Base-by-base conservation (phyloP, 1,140 invertebrate genomes). In the Drosophila kurseongensis region DNA sequence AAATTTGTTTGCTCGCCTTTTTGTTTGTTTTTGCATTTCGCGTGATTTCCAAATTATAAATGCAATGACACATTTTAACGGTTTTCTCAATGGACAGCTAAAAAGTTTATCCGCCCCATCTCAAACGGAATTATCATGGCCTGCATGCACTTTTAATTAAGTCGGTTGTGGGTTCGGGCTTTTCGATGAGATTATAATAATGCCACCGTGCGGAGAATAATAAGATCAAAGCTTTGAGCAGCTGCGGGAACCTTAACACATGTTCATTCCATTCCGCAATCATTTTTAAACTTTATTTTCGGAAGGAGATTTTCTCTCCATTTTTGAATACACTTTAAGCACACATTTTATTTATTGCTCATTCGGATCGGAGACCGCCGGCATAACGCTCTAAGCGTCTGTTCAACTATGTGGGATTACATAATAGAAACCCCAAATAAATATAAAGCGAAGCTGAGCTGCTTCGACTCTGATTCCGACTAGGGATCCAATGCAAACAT, bases 401-500 rank as follows among this genome's bases (percentile, higher is more conserved):
- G 36, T 48, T 71, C 75, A 66, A 50, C 52, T 69, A 63, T 73
- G 48, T 68, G 54, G 52, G 77, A 85, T 85, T 85, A 85, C 77
- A 61, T 71, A 83, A 88, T 74, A 74, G 54, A 77, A 80, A 62
- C 73, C 68, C 55, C 69, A 89, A 75, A 80, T 89, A 89, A 89
- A 89, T 89, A 77, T 61, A 78, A 66, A 76, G 61, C 78, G 59
- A 58, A 51, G 52, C 62, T 58, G 40, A 55, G 50, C 68, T 59
- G 42, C 66, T 54, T 55, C 62, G 63, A 76, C 67, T 76, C 62
- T 51, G 56, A 38, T 52, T 56, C 52, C 59, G 52, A 62, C 44
- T 65, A 23, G n/a, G 56, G 47, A 47, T 61, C 41, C 45, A 77
- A 48, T 66, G 62, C 82, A 75, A 82, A 75, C 69, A 88, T 71